These are phyloP conservation scores for Rhinopithecus roxellana DNA, from an alignment of 2,113 vertebrate species.

Conservation along the genomic window DNA sequence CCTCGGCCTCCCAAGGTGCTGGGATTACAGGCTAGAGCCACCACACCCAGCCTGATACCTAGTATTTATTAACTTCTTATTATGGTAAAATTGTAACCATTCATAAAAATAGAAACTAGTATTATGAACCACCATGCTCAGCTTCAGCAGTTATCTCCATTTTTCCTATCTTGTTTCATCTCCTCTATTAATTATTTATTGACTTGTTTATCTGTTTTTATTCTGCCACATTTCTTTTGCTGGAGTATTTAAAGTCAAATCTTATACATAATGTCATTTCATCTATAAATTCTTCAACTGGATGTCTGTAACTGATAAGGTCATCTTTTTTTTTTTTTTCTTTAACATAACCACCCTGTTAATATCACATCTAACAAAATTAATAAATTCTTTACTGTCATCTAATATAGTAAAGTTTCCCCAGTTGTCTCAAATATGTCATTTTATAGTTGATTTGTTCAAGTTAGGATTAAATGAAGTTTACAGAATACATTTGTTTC, in stretches of 20 bases:
- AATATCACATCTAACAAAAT: constrained; percentile 9
- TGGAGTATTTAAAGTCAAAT: constrained; percentile 12
- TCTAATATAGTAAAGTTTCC: not conserved
- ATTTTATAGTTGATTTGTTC: constrained; percentile 24
- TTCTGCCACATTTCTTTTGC: not conserved
- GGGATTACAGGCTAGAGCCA: too few relatives aligned
- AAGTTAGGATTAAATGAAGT: not conserved
- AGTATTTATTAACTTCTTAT: not conserved
- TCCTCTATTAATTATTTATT: not conserved
- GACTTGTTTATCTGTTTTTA: not conserved
- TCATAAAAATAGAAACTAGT: not conserved
- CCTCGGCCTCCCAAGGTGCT: too few relatives aligned
- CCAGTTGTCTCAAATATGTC: not conserved
- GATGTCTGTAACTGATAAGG: not conserved
- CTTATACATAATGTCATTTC: not conserved
- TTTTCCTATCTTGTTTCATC: not conserved
- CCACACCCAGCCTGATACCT: not conserved
- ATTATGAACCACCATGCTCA: not conserved
- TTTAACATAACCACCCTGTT: not conserved
- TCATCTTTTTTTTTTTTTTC: not conserved
- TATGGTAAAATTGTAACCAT: not conserved
- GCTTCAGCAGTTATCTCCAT: not conserved
- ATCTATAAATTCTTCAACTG: not conserved
- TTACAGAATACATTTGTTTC: not conserved
- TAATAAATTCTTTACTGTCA: not conserved